These are phyloP conservation scores for Balearica regulorum DNA, from an alignment of 2,797 vertebrate species.

Conservation along the genomic window DNA sequence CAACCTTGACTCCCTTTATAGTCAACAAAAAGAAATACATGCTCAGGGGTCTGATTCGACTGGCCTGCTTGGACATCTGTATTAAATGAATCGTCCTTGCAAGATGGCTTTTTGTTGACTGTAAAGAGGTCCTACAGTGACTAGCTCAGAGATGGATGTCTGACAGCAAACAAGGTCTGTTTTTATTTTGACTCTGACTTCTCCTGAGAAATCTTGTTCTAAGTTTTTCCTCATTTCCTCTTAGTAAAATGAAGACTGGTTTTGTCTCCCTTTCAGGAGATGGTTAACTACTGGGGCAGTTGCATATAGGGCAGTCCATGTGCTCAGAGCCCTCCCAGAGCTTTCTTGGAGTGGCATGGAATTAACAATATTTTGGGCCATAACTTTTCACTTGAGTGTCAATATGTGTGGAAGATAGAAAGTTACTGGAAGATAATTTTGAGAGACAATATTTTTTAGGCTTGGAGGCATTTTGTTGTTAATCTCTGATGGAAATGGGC, in stretches of 20 bases:
- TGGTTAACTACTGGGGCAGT: background rate
- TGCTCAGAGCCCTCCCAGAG: background rate
- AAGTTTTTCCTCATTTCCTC: background rate
- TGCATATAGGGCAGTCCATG: background rate
- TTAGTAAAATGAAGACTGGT: background rate
- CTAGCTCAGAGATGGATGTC: background rate
- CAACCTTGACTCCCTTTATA: background rate
- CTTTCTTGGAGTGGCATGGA: background rate
- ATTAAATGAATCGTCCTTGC: background rate
- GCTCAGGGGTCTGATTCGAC: accelerated
- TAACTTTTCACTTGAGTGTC: background rate
- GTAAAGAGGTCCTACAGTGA: background rate
- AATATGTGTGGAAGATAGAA: background rate
- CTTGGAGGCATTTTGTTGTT: background rate
- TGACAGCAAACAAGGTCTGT: background rate
- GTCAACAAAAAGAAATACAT: background rate
- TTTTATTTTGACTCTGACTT: background rate
- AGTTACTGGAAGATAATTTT: background rate
- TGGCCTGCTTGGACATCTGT: background rate
- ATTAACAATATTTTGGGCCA: background rate
- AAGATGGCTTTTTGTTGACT: background rate
- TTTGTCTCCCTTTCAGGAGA: background rate
- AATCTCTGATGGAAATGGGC: background rate
- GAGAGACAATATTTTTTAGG: background rate
- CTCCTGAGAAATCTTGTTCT: background rate